phyloP scores from a whole-genome alignment of 2,113 vertebrate species.

The Dinomys branickii region DNA sequence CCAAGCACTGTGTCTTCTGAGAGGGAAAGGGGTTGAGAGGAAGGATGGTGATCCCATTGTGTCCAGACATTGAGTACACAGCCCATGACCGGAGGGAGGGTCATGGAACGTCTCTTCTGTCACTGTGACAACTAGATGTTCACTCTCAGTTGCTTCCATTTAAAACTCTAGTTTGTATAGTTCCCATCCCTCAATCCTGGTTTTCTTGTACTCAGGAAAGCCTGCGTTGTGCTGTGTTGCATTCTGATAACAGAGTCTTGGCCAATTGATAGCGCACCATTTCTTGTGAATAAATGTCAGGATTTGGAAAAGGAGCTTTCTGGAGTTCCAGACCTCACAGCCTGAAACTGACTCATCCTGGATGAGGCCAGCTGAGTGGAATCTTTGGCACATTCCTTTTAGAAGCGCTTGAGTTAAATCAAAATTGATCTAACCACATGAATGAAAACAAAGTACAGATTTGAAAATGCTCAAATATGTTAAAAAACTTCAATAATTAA shows the following conservation, averaged over 20 bases:
- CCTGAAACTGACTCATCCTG: background rate
- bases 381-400: conserved; percentile 48
- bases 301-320: conserved; percentile 1
- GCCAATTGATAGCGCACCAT: background rate
- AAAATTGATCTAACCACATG: conserved; percentile 44
- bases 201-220: conserved; percentile 25
- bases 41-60: background rate
- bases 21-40: background rate
- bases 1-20: background rate
- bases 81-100: background rate
- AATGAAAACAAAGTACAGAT: conserved; percentile 35
- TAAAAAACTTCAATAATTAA: background rate
- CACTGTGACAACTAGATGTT: background rate
- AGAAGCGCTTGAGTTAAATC: conserved; percentile 50
- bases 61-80: background rate
- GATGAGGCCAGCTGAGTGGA: conserved; percentile 44
- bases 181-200: background rate
- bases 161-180: background rate
- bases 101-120: background rate
- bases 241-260: background rate
- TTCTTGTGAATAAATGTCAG: background rate
- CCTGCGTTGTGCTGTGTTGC: background rate
- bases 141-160: background rate
- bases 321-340: conserved; percentile 49
- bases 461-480: background rate